Base-by-base conservation (phyloP, 2,888 invertebrate species). In the Eilema sororculum region DNA sequence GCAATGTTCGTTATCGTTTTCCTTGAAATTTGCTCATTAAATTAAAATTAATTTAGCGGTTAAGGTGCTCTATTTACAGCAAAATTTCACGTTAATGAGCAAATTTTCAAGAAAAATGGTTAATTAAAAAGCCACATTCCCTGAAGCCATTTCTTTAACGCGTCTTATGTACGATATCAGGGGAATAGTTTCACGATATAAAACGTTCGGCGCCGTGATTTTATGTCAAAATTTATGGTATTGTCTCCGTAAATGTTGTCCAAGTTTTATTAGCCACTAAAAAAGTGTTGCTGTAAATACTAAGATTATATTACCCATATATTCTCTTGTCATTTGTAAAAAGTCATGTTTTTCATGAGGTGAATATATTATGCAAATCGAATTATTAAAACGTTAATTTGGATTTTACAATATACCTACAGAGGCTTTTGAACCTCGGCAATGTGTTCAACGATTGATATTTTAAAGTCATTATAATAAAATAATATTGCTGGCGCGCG, bases 141-240 rank as follows among this genome's bases (percentile, higher is more conserved):
- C 86, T 82, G 86, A 87, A 88, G 90, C 90, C 84, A 90, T 90
- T 89, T 83, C 83, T 85, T 79, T 81, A 86, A 84, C 83, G 81
- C 81, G 85, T 83, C 90, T 91, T 91, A 90, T 89, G 90, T n/a
- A 64, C 41, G 28, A 46, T 52, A 64, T 64, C 63, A 90, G 89
- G 84, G 88, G 88, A 81, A 87, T 84, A 87, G 87, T 90, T 87
- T 90, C 80, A 52, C 81, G 87, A 84, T 87, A 91, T 93, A 92
- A 94, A 91, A 90, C 87, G 89, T 91, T 92, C 87, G 90, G 89
- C 91, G 91, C 87, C 90, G 87, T 89, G 90, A 92, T 93, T 94
- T 93, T 93, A 94, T 92, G 90, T 87, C 91, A 90, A 91, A 90
- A 93, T 93, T 94, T 94, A 94, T 91, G 85, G 88, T 89, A 93